phyloP scores from a whole-genome alignment of 2,888 invertebrate genomes.

The Metacarcinus magister region DNA sequence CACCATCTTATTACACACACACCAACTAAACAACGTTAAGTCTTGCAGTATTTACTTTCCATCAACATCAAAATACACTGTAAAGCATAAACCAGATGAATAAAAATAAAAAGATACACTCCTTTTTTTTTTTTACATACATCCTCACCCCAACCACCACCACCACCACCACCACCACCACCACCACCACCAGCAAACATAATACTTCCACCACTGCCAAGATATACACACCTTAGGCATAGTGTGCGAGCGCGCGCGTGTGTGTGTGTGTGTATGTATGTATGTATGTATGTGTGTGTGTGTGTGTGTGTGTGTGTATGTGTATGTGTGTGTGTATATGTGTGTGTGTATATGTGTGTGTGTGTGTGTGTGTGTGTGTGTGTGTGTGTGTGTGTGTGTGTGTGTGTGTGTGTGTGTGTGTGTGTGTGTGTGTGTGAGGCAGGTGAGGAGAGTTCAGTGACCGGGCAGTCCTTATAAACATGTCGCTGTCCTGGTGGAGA shows the following conservation, averaged over 20 bases:
- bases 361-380: conserved; percentile 59
- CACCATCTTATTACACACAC: neutral
- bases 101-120: too few species aligned
- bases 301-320: neutral
- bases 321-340: conserved; percentile 3
- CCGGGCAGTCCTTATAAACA: neutral
- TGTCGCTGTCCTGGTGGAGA: conserved; percentile 11
- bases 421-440: too few species aligned
- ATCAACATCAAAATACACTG: too few species aligned
- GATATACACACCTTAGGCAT: neutral
- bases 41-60: neutral
- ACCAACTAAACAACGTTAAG: neutral
- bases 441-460: neutral
- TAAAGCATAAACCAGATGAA: too few species aligned
- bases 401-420: too few species aligned
- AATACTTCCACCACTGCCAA: neutral
- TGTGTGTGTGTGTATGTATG: neutral
- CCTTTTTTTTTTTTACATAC: too few species aligned
- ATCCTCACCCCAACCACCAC: too few species aligned
- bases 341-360: conserved; percentile 38
- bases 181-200: too few species aligned
- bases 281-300: too few species aligned
- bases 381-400: neutral
- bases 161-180: too few species aligned
- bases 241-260: conserved; percentile 10